Evolutionary conservation across 2,113 vertebrate species (phyloP).

Genomic region (Bubo blakistoni): DNA sequence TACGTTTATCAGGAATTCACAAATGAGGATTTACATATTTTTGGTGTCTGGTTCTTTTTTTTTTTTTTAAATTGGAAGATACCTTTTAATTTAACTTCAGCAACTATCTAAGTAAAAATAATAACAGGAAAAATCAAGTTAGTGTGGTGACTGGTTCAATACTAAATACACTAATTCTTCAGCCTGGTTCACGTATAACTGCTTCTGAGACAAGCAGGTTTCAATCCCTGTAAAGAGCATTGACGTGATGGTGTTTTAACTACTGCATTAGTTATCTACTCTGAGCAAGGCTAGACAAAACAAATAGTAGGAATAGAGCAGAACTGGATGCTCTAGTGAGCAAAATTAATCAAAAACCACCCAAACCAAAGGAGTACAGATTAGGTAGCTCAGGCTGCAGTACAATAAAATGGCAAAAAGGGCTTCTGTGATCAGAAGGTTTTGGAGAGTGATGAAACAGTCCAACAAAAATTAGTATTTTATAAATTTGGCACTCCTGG

Average conservation of each 20-base stretch:
- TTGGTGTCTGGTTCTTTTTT: neutral
- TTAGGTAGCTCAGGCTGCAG: neutral
- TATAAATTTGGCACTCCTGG: neutral
- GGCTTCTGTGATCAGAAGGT: neutral
- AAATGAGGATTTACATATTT: neutral
- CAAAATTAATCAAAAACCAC: neutral
- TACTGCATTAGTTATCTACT: neutral
- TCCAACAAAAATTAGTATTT: neutral
- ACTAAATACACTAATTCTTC: neutral
- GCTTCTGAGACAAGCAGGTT: neutral
- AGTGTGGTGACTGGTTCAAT: neutral
- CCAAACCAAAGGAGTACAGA: neutral
- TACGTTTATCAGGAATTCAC: neutral
- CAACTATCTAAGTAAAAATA: neutral
- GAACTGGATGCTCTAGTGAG: neutral
- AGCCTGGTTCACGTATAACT: neutral
- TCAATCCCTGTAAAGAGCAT: neutral
- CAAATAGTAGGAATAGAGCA: neutral
- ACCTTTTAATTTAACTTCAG: neutral
- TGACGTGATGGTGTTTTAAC: neutral
- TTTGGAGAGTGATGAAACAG: neutral
- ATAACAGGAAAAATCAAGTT: neutral
- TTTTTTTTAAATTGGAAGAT: neutral
- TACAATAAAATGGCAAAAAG: neutral
- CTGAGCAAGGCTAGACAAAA: slow-evolving; percentile 20